Conservation (phyloP, 2,797 vertebrate species). For the Microctenopoma steveboyesi region DNA sequence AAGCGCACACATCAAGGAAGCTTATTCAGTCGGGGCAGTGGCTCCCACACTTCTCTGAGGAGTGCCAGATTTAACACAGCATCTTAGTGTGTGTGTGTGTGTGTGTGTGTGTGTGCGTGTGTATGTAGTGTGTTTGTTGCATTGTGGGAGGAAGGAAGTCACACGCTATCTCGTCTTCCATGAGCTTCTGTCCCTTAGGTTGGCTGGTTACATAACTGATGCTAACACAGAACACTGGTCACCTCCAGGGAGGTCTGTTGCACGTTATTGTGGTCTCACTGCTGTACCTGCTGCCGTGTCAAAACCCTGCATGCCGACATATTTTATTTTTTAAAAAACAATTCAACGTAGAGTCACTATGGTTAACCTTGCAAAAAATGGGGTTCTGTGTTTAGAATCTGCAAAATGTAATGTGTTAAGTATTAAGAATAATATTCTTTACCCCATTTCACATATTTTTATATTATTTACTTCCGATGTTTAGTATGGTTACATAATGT, state of each 20-base stretch:
- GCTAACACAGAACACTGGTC: constrained; percentile 64
- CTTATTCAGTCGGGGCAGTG: constrained; percentile 44
- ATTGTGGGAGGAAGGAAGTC: constrained; percentile 76
- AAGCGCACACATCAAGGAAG: constrained; percentile 28
- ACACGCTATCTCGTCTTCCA: constrained; percentile 75
- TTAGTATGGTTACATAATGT: too few species aligned
- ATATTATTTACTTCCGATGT: too few species aligned
- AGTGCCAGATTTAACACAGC: constrained; percentile 64
- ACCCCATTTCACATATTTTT: too few species aligned
- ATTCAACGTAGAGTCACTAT: too few species aligned
- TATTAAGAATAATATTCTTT: too few species aligned
- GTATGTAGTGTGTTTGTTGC: constrained; percentile 43
- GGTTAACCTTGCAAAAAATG: too few species aligned
- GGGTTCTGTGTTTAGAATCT: too few species aligned
- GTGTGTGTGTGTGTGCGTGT: constrained; percentile 32
- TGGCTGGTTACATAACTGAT: constrained; percentile 75
- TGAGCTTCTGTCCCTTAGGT: constrained; percentile 73
- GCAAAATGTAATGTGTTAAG: too few species aligned
- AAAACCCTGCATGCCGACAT: background rate
- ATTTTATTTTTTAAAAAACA: too few species aligned
- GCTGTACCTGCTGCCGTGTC: constrained; percentile 51
- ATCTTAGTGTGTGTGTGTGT: constrained; percentile 14
- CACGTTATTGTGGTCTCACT: constrained; percentile 44
- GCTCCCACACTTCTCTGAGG: constrained; percentile 53
- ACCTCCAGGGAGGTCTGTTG: constrained; percentile 61